Evolutionary conservation across 2,888 invertebrate species (phyloP).

Genomic region (Empis stercorea): DNA sequence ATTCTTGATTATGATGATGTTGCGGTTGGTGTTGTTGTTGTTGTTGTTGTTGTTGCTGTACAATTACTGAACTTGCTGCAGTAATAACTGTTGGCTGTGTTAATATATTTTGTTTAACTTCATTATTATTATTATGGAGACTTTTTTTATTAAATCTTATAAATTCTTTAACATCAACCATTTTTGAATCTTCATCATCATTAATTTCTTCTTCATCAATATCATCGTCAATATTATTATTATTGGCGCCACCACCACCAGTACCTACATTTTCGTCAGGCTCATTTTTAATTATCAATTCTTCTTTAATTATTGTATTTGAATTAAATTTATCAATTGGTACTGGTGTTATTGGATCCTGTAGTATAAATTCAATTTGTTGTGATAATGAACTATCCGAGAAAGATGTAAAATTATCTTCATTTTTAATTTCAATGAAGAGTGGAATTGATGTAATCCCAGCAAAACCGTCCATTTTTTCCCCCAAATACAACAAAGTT

Average conservation of each 20-base stretch:
- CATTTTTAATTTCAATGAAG: constrained; percentile 18
- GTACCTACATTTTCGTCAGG: constrained; percentile 12
- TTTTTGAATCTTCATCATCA: neutral
- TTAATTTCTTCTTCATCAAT: constrained; percentile 16
- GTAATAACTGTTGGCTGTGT: neutral
- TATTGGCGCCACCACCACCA: too few species aligned
- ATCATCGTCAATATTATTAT: too few species aligned
- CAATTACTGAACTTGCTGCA: neutral
- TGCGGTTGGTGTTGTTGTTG: too few species aligned
- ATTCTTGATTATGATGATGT: neutral
- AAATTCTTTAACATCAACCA: constrained; percentile 1
- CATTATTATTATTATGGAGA: neutral
- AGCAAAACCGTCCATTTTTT: constrained; percentile 13
- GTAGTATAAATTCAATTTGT: constrained; percentile 37
- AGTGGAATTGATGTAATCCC: constrained; percentile 14
- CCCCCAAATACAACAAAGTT: too few species aligned
- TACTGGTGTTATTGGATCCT: constrained; percentile 23
- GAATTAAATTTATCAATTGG: constrained; percentile 18
- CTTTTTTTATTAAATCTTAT: constrained; percentile 1
- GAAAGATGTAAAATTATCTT: constrained; percentile 32
- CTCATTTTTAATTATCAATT: neutral
- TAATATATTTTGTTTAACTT: neutral
- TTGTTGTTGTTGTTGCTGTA: constrained; percentile 4
- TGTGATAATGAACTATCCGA: constrained; percentile 34
- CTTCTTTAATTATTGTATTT: neutral